These are phyloP conservation scores for Microplitis mediator DNA, from an alignment of 1,140 invertebrate genomes.

Conservation along the genomic window DNA sequence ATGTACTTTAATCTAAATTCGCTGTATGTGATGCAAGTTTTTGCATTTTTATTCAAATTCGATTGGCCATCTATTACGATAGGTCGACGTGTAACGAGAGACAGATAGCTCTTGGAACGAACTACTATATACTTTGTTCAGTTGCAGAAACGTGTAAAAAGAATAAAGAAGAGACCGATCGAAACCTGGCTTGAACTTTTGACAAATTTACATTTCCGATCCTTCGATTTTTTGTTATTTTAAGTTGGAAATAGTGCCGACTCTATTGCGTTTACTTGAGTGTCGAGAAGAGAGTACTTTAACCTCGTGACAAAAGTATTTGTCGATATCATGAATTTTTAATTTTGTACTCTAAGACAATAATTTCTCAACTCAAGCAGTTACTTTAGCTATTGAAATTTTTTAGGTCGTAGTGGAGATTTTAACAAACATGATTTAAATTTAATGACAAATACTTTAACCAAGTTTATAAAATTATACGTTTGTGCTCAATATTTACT, in stretches of 20 bases:
- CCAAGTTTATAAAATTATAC: too few relatives aligned
- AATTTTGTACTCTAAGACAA: too few relatives aligned
- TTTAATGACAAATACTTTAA: too few relatives aligned
- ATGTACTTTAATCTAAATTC: conserved; percentile 10
- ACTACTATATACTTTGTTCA: conserved; percentile 12
- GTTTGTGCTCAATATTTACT: too few relatives aligned
- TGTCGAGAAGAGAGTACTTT: neutral
- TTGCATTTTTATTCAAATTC: conserved; percentile 23
- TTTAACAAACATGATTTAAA: too few relatives aligned
- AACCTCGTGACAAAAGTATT: neutral
- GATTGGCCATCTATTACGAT: conserved; percentile 18
- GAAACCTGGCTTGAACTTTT: conserved; percentile 23
- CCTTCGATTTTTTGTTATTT: neutral
- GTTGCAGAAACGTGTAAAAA: neutral
- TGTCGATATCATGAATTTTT: too few relatives aligned
- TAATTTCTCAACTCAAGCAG: too few relatives aligned
- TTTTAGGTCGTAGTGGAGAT: too few relatives aligned
- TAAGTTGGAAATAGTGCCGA: neutral
- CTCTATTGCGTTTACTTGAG: too few relatives aligned
- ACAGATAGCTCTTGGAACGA: conserved; percentile 21
- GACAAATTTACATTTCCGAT: conserved; percentile 27
- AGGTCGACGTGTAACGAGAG: conserved; percentile 22
- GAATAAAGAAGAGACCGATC: conserved; percentile 4
- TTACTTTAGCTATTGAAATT: too few relatives aligned
- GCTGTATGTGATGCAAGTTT: conserved; percentile 6